Evolutionary conservation across 2,888 invertebrate genomes (phyloP).

Genomic region (Elysia crispata): DNA sequence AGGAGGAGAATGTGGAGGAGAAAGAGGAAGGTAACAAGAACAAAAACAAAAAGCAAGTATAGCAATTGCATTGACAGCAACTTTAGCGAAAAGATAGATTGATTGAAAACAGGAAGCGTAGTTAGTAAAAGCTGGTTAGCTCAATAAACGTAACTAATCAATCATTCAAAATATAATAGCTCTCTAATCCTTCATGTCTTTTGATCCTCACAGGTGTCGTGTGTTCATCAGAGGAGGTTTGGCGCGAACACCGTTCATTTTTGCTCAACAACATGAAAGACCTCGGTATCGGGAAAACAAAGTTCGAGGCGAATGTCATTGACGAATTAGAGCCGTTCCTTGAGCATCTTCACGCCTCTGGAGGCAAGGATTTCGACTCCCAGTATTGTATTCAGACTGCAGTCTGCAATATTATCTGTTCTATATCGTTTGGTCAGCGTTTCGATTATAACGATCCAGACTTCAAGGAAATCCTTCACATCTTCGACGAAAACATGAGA

Average conservation of each 20-base stretch:
- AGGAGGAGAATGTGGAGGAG: too few relatives aligned
- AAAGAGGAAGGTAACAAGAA: too few relatives aligned
- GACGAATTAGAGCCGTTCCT: conserved; percentile 56
- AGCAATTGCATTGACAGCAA: too few relatives aligned
- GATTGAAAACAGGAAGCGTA: too few relatives aligned
- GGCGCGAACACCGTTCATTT: conserved; percentile 62
- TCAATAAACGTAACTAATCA: too few relatives aligned
- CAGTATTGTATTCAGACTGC: conserved; percentile 52
- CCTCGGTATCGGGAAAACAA: conserved; percentile 58
- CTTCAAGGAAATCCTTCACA: conserved; percentile 54
- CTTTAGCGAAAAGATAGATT: too few relatives aligned
- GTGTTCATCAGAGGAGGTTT: conserved; percentile 53
- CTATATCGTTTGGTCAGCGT: conserved; percentile 59
- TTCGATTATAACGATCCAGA: conserved; percentile 58
- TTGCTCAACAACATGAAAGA: conserved; percentile 52
- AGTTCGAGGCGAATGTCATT: conserved; percentile 55
- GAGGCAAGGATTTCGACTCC: conserved; percentile 54
- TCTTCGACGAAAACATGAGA: conserved; percentile 56
- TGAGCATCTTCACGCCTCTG: conserved; percentile 46
- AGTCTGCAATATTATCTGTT: conserved; percentile 59
- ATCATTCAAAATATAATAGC: too few relatives aligned
- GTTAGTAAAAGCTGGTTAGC: too few relatives aligned
- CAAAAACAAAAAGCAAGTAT: too few relatives aligned
- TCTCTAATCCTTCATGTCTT: too few relatives aligned
- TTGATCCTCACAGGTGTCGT: conserved; percentile 51